Evolutionary conservation across 1,140 invertebrate genomes (phyloP).

Genomic region (Formica exsecta): DNA sequence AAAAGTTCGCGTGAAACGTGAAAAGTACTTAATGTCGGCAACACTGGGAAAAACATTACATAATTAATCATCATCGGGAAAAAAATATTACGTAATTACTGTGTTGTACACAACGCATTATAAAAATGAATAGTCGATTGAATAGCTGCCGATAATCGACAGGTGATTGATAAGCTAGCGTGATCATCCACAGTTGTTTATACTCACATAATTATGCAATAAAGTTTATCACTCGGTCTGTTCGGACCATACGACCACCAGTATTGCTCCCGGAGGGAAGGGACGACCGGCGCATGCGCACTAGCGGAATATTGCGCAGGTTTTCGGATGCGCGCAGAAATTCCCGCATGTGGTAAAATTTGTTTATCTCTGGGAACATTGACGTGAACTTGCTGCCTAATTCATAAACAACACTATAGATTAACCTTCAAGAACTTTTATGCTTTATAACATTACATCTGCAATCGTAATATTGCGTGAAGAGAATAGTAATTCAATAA

Average conservation of each 20-base stretch:
- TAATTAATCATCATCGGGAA: slow-evolving; percentile 35
- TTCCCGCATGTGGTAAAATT: background rate
- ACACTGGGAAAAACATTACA: slow-evolving; percentile 29
- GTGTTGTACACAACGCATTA: background rate
- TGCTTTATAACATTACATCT: too few relatives aligned
- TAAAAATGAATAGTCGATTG: background rate
- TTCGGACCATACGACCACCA: background rate
- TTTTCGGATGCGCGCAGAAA: slow-evolving; percentile 4
- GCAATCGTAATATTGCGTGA: too few relatives aligned
- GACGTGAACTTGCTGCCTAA: too few relatives aligned
- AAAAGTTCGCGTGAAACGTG: background rate
- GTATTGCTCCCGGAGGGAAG: background rate
- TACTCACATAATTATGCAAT: slow-evolving; percentile 57
- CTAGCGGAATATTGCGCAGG: background rate
- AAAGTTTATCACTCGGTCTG: slow-evolving; percentile 33
- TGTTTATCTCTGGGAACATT: background rate
- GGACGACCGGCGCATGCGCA: background rate
- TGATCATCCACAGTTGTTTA: slow-evolving; percentile 21
- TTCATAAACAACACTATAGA: too few relatives aligned
- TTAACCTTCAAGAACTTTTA: too few relatives aligned
- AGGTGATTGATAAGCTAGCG: background rate
- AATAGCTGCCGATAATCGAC: background rate
- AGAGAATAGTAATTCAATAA: too few relatives aligned
- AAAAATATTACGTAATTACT: slow-evolving; percentile 1
- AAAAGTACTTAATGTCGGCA: slow-evolving; percentile 20